Conservation (phyloP, 2,797 vertebrate species). For the Parotocinclus haroldoi region DNA sequence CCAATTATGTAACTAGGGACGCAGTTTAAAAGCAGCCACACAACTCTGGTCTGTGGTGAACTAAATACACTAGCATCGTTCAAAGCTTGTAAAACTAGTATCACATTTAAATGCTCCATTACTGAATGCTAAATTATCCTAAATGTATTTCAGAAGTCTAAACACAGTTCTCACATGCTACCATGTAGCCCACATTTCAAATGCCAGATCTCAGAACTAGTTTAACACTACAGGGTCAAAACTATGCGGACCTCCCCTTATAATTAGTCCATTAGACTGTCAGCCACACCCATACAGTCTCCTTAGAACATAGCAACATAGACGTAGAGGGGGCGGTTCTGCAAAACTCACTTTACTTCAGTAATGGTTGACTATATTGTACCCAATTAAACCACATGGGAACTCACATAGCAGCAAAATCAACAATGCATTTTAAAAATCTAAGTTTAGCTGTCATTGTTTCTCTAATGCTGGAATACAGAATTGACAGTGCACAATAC, state of each 20-base stretch:
- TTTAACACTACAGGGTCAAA: neutral
- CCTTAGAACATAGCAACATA: no score
- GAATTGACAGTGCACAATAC: no score
- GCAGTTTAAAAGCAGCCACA: conserved; percentile 52
- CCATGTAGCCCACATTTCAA: neutral
- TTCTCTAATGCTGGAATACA: no score
- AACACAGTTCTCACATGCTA: neutral
- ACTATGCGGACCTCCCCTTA: neutral
- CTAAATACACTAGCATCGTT: conserved; percentile 43
- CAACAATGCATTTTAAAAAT: no score
- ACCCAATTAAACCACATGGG: no score
- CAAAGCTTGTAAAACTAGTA: neutral
- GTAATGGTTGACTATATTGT: no score
- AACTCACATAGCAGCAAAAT: no score
- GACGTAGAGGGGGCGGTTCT: no score
- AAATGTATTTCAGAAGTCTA: conserved; percentile 11
- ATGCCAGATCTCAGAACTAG: neutral
- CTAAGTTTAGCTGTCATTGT: no score
- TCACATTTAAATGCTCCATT: conserved; percentile 19
- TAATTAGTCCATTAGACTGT: no score
- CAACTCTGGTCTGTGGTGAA: conserved; percentile 20
- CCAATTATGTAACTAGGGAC: conserved; percentile 60
- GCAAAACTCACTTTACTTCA: no score
- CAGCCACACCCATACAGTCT: no score
- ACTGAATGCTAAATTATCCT: conserved; percentile 45